Percentiles rank a stretch among this genome's conserved stretches.
Conservation (phyloP, 1,140 invertebrate species). For the Leptopilina boulardi region DNA sequence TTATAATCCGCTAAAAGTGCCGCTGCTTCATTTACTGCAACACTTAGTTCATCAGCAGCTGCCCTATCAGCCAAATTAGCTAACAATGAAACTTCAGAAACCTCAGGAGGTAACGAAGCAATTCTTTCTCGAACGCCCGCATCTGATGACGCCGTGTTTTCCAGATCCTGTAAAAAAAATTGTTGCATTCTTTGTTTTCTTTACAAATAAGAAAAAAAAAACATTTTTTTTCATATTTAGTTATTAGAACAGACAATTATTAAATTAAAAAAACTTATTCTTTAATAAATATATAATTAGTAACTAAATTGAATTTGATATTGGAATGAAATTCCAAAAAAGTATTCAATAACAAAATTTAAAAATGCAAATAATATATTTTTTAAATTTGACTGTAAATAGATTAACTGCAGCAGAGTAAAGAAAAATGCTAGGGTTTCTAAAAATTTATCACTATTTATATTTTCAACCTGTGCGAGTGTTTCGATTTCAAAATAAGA, state of each 20-base stretch:
- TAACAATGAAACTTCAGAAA: constrained; percentile 92
- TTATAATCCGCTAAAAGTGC: constrained; percentile 93
- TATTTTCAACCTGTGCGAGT: constrained; percentile 23
- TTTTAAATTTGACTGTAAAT: background rate
- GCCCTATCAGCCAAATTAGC: constrained; percentile 87
- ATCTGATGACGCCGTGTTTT: constrained; percentile 96
- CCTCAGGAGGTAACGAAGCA: constrained; percentile 93
- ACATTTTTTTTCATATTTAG: background rate
- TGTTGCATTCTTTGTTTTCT: constrained; percentile 22
- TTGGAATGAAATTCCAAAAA: too few species aligned
- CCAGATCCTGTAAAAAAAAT: constrained; percentile 85
- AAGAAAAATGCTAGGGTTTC: constrained; percentile 8
- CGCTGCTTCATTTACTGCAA: constrained; percentile 91
- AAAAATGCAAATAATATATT: too few species aligned
- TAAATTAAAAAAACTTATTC: too few species aligned
- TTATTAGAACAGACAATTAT: background rate
- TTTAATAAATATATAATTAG: too few species aligned
- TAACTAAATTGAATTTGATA: too few species aligned
- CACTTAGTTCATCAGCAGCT: constrained; percentile 83
- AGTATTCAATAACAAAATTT: too few species aligned
- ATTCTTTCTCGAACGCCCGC: constrained; percentile 94
- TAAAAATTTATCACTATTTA: background rate
- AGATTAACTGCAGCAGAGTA: background rate
- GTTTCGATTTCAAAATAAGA: constrained; percentile 49
- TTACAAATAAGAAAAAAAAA: background rate